phyloP scores from a whole-genome alignment of 2,797 vertebrate species.

The Neopelma chrysocephalum region DNA sequence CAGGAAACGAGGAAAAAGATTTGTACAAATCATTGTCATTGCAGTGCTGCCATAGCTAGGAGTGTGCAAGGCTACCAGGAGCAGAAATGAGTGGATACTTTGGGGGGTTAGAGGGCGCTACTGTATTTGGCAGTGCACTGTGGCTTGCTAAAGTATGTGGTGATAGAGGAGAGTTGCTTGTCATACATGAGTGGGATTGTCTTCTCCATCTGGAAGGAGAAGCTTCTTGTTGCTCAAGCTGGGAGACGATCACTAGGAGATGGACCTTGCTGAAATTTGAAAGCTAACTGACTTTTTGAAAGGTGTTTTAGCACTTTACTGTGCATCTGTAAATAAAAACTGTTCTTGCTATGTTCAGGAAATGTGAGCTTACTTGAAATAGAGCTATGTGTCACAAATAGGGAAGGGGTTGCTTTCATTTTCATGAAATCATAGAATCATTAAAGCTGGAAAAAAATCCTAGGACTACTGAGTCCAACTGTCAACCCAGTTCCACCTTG shows the following conservation, averaged over 20 bases:
- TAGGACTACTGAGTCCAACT: not conserved
- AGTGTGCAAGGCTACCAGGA: not conserved
- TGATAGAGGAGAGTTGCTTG: not conserved
- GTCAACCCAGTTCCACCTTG: not conserved
- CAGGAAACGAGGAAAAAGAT: not conserved
- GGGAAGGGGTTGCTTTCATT: not conserved
- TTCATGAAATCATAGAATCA: not conserved
- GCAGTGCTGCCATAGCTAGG: not conserved
- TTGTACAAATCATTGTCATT: not conserved
- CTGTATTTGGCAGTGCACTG: not conserved
- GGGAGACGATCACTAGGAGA: not conserved
- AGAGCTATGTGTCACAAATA: not conserved
- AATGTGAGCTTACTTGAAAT: not conserved
- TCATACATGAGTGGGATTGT: fast-evolving
- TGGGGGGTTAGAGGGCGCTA: fast-evolving
- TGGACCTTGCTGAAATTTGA: not conserved
- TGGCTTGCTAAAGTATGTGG: not conserved
- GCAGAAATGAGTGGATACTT: not conserved
- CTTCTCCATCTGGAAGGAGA: not conserved
- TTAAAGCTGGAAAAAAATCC: not conserved
- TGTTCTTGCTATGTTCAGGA: not conserved
- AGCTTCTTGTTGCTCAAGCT: not conserved
- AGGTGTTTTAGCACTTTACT: not conserved
- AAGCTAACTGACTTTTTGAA: not conserved
- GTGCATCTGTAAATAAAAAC: not conserved